Base-by-base conservation (phyloP, 35 echinoderm and acorn worm genomes). In the Diadema setosum region DNA sequence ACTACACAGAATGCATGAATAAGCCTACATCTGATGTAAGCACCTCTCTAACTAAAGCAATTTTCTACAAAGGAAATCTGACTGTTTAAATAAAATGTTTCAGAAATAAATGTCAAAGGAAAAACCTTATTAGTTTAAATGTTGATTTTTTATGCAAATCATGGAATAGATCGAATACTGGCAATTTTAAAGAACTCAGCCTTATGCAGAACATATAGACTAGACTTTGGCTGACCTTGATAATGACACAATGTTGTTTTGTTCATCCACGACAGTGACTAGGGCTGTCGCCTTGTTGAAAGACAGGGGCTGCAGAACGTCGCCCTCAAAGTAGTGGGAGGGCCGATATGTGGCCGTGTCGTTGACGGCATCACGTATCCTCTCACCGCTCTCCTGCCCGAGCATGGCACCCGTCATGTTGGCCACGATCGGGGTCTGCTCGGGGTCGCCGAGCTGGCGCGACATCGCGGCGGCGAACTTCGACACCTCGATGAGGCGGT, bases 141-240 rank as follows among this genome's bases (percentile, higher is more conserved):
- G n/a, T n/a, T n/a, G n/a, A n/a, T n/a, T n/a, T n/a, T n/a, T n/a
- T n/a, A n/a, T n/a, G n/a, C n/a, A n/a, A n/a, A n/a, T n/a, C n/a
- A n/a, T n/a, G n/a, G n/a, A n/a, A n/a, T n/a, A n/a, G n/a, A n/a
- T n/a, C n/a, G n/a, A n/a, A n/a, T n/a, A n/a, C n/a, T n/a, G n/a
- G n/a, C n/a, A n/a, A n/a, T n/a, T n/a, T n/a, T n/a, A n/a, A n/a
- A n/a, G n/a, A n/a, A n/a, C n/a, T n/a, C n/a, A n/a, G n/a, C n/a
- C n/a, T n/a, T n/a, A n/a, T n/a, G n/a, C n/a, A n/a, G n/a, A n/a
- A n/a, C n/a, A n/a, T n/a, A n/a, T n/a, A n/a, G n/a, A n/a, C n/a
- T n/a, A n/a, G n/a, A n/a, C n/a, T n/a, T n/a, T n/a, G 14, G 55
- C 87, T 75, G 82, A 95, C 93, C 88, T 95, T 81, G 88, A 86